Base-by-base conservation (phyloP, 2,113 vertebrate species). In the Canis aureus region DNA sequence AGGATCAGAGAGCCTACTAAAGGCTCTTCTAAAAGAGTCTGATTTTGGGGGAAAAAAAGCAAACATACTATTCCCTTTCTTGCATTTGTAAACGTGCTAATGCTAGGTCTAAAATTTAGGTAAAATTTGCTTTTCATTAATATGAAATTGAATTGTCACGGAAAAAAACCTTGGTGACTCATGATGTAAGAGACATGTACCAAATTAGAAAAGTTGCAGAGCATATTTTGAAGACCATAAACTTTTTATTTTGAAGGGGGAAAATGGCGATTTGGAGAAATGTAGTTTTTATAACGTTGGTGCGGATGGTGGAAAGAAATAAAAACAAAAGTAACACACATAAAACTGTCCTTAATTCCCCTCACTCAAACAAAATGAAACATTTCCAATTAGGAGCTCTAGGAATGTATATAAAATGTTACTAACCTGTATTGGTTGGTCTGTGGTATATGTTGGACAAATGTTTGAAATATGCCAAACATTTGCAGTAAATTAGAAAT, bases 401-500 rank as follows among this genome's bases (percentile, higher is more conserved):
- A 89, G 93, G 94, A 94, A 90, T 94, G 91, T 95, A 71, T 66
- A 92, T 85, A 96, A 97, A 97, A 97, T 71, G 89, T 96, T 97
- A 92, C 97, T 97, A 97, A 98, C 98, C 97, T 96, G 97, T 94
- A 53, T 81, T 95, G 97, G 89, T 97, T 97, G 96, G 93, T 93
- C 94, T 97, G 93, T 80, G 86, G 89, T 98, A 94, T 97, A 95
- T 96, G 97, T 96, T 97, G 93, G 98, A 97, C 97, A 97, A 98
- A 98, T 97, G 97, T 97, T 97, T 96, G 82, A 98, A 98, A 98
- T 98, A 97, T 98, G 98, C 97, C 96, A 98, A 98, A 97, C 98
- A 98, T 98, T 98, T 98, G 98, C 97, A 97, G 91, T 97, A 98
- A 98, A 98, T 98, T 98, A 98, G 83, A 97, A 97, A 98, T 95